Evolutionary conservation across 2,113 vertebrate genomes (phyloP).

Genomic region (human): GRCh38 chr11:24677001-24677500

Average conservation of each 20-base stretch:
- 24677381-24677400: background rate
- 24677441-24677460: background rate
- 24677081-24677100: background rate
- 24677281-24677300: background rate
- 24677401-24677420: background rate
- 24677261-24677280: background rate
- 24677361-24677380: background rate
- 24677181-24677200: background rate
- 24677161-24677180: background rate
- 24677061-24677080: background rate
- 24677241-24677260: background rate
- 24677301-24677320: background rate
- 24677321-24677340: background rate
- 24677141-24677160: background rate
- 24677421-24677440: background rate
- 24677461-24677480: background rate
- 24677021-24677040: background rate
- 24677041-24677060: background rate
- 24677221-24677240: background rate
- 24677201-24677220: background rate
- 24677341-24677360: background rate
- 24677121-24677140: background rate
- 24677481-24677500: background rate
- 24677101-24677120: background rate
- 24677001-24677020: background rate